These are phyloP conservation scores for Tuta absoluta DNA, from an alignment of 2,888 invertebrate species.

Conservation along the genomic window DNA sequence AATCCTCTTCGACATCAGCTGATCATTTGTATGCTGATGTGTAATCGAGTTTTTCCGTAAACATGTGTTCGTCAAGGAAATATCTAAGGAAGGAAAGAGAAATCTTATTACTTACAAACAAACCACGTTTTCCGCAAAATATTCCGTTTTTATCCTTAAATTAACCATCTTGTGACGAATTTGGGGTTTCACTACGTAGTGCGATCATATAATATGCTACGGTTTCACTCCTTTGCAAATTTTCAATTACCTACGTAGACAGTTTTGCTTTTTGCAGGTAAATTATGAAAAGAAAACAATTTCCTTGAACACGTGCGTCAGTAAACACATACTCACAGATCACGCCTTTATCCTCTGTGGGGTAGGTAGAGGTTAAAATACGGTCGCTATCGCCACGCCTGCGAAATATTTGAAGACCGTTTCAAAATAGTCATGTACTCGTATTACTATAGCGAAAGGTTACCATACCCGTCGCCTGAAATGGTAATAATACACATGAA, in stretches of 20 bases:
- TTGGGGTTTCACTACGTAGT: constrained; percentile 4
- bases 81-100: neutral
- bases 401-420: too few relatives aligned
- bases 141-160: neutral
- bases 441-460: too few relatives aligned
- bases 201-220: too few relatives aligned
- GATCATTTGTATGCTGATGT: too few relatives aligned
- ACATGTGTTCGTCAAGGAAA: neutral
- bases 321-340: too few relatives aligned
- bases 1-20: too few relatives aligned
- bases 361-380: too few relatives aligned
- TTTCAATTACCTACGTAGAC: neutral
- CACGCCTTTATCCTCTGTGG: too few relatives aligned
- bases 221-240: neutral
- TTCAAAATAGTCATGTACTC: too few relatives aligned
- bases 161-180: neutral
- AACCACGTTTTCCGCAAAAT: neutral
- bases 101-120: neutral
- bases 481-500: too few relatives aligned
- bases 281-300: neutral
- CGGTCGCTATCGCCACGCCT: too few relatives aligned
- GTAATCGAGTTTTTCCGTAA: neutral
- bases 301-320: constrained; percentile 8
- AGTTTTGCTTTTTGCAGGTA: neutral
- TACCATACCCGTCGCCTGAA: too few relatives aligned